A percentile compares a stretch with the other conserved stretches of the same genome.
Evolutionary conservation across 2,888 invertebrate species (phyloP).

Genomic region (Metallyticus violacea): DNA sequence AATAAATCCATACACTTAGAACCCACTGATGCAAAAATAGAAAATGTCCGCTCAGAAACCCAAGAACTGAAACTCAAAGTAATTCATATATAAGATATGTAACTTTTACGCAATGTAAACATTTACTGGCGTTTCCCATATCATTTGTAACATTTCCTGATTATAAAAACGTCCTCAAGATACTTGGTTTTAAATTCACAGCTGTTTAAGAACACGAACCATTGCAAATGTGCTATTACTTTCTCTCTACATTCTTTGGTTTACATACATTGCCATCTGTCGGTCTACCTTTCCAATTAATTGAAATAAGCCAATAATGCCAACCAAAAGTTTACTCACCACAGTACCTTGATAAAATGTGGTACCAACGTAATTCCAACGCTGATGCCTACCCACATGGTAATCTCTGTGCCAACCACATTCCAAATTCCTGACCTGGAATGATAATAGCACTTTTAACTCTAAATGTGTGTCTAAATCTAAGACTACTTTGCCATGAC

Average conservation of each 20-base stretch:
- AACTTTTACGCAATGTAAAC: neutral
- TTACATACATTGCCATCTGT: neutral
- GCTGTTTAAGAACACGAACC: neutral
- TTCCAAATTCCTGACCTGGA: too few species aligned
- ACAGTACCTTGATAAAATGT: too few species aligned
- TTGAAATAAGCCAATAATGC: too few species aligned
- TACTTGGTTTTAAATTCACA: neutral
- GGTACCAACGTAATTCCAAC: too few species aligned
- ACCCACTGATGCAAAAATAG: constrained; percentile 33
- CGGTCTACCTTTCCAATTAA: too few species aligned
- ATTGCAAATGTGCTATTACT: neutral
- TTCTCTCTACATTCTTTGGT: neutral
- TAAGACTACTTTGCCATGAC: too few species aligned
- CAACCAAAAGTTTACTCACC: too few species aligned
- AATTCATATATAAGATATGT: neutral
- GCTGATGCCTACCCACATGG: too few species aligned
- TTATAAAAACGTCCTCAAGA: neutral
- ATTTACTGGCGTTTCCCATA: neutral
- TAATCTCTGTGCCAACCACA: too few species aligned
- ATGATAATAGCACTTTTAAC: too few species aligned
- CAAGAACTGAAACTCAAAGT: constrained; percentile 12
- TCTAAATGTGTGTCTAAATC: too few species aligned
- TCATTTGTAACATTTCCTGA: neutral
- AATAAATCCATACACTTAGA: constrained; percentile 22
- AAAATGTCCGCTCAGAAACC: constrained; percentile 31